Evolutionary conservation across 2,888 invertebrate species (phyloP), one percentile per base, ranked within the genome.

Genomic region (Mesochorus sp.): DNA sequence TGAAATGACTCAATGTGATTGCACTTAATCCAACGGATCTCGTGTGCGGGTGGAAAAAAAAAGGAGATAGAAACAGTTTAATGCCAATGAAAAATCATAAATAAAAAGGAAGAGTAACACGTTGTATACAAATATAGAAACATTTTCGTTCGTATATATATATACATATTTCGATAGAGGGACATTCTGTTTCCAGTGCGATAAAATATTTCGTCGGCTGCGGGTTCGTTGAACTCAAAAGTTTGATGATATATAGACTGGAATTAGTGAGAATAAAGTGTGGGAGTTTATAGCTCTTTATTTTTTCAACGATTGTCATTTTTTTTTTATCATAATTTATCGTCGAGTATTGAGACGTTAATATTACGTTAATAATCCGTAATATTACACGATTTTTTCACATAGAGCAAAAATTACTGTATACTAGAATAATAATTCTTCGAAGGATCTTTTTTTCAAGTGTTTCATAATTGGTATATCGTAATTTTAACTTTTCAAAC

Each of bases 31-130:
- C n/a, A 26, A 26, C 61, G 17, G 26, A 19, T 37, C 5, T 8
- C 8, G 47, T 17, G 44, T 47, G 31, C n/a, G 3, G 49, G 3
- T 2, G 57, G 80, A 82, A 83, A 86, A 86, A 86, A 86, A 87
- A 85, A 6, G 17, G 2, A 42, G 14, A 6, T 12, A 17, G 19
- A 2, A 42, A 39, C 39, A 28, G 17, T 28, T 5, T n/a, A 17
- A 3, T 24, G 24, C 8, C n/a, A 26, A 39, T n/a, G 39, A 59
- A 39, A 21, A 19, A 19, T n/a, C 4, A 10, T 1, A 19, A 12
- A 57, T 2, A 57, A 4, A 21, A 59, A 24, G 24, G n/a, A 31
- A 31, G 17, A 5, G 12, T 1, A 55, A 34, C 2, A 34, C 8
- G 21, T n/a, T n/a, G n/a, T n/a, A n/a, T n/a, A n/a, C n/a, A n/a